These are phyloP conservation scores for Pecten maximus DNA, from an alignment of 2,888 invertebrate genomes.

Conservation along the genomic window DNA sequence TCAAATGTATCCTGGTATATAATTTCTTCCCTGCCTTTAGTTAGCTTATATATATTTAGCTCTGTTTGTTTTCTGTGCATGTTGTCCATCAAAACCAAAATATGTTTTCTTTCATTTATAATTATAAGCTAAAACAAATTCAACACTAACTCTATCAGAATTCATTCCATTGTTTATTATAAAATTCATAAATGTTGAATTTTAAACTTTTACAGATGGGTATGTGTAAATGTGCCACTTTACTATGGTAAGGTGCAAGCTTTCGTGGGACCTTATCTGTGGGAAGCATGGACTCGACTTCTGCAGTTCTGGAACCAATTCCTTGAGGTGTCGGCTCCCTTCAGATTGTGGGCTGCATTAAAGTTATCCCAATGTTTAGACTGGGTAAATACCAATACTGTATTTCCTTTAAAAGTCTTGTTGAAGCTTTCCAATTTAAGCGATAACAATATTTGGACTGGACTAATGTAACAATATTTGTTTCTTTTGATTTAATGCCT, in stretches of 20 bases:
- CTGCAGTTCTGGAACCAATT: constrained; percentile 24
- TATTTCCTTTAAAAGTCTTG: too few relatives aligned
- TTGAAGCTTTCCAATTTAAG: background rate
- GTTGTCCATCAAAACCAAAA: too few relatives aligned
- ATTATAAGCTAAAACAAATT: too few relatives aligned
- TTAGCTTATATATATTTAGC: too few relatives aligned
- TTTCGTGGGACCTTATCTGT: constrained; percentile 75
- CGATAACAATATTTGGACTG: background rate
- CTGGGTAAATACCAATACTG: background rate
- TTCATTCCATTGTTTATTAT: background rate
- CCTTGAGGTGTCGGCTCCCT: constrained; percentile 46
- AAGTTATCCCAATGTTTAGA: constrained; percentile 39
- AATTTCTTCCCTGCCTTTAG: too few relatives aligned
- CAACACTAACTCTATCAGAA: background rate
- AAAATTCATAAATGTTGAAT: constrained; percentile 37
- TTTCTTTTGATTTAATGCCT: background rate
- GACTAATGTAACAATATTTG: background rate
- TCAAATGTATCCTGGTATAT: too few relatives aligned
- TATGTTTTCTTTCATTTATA: too few relatives aligned
- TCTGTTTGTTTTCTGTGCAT: too few relatives aligned
- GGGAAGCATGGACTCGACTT: constrained; percentile 53
- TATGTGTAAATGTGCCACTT: constrained; percentile 76
- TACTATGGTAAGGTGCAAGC: constrained; percentile 72
- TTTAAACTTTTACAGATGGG: constrained; percentile 73
- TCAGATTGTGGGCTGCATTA: constrained; percentile 45